Conservation (phyloP, 1,140 invertebrate genomes). For the Monomorium pharaonis region DNA sequence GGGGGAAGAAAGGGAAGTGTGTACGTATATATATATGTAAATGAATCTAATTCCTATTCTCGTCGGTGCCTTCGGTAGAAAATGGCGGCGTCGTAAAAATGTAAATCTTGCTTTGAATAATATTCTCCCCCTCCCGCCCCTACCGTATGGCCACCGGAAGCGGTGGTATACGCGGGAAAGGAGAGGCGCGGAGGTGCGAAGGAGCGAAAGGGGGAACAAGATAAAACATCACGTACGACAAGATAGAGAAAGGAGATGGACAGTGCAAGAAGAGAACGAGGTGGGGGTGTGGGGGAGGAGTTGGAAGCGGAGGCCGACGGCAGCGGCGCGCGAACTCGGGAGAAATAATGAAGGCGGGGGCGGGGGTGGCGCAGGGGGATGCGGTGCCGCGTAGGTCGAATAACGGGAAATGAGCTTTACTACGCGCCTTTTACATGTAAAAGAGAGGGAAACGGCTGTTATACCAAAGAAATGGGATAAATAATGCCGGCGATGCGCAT, state of each 20-base stretch:
- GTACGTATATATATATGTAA: constrained; percentile 76
- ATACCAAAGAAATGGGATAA: constrained; percentile 34
- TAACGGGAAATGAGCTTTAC: constrained; percentile 52
- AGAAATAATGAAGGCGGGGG: constrained; percentile 23
- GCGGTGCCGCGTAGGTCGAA: constrained; percentile 14
- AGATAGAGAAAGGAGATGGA: constrained; percentile 23
- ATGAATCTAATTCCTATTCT: constrained; percentile 79
- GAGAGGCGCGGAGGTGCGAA: constrained; percentile 7
- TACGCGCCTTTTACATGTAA: constrained; percentile 51
- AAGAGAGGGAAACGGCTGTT: constrained; percentile 45
- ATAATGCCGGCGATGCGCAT: constrained; percentile 38
- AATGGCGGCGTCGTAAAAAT: constrained; percentile 78
- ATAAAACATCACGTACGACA: constrained; percentile 31
- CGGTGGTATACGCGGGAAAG: constrained; percentile 11
- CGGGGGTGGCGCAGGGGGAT: not conserved
- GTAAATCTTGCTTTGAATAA: constrained; percentile 79
- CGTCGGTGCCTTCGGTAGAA: constrained; percentile 72
- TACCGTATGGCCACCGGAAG: constrained; percentile 12
- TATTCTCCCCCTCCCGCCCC: constrained; percentile 52
- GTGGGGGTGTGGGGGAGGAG: not conserved
- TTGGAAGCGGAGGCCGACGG: not conserved
- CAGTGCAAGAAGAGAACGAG: no score
- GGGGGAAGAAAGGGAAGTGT: not conserved
- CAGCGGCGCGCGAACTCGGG: not conserved
- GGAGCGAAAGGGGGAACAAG: constrained; percentile 5